These are phyloP conservation scores for Sebastes elongatus DNA, from an alignment of 2,797 vertebrate species.

Conservation along the genomic window DNA sequence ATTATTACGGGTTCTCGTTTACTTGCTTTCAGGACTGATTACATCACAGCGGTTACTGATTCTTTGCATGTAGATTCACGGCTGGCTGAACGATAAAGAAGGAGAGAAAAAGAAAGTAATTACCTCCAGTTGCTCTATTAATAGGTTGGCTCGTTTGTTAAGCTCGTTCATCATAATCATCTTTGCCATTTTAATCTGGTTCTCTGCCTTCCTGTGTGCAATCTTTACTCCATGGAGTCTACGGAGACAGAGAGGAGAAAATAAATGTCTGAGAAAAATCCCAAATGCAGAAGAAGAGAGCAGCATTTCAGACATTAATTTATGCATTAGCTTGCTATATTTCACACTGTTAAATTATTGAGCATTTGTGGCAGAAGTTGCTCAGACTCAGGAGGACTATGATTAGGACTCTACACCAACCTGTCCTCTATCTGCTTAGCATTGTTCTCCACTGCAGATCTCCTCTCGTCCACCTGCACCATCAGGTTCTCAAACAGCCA, in stretches of 20 bases:
- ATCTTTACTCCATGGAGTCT: slow-evolving; percentile 96
- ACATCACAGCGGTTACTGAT: slow-evolving; percentile 52
- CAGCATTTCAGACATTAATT: slow-evolving; percentile 22
- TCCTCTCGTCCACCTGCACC: slow-evolving; percentile 83
- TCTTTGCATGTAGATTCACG: slow-evolving; percentile 59
- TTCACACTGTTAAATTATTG: slow-evolving; percentile 19
- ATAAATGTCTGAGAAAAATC: slow-evolving; percentile 42
- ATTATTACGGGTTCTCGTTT: slow-evolving; percentile 54
- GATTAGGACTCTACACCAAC: slow-evolving; percentile 59
- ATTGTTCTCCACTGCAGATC: slow-evolving; percentile 82
- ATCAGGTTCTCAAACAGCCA: slow-evolving; percentile 85
- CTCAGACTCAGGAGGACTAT: neutral
- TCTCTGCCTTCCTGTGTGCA: slow-evolving; percentile 94
- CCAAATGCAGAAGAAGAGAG: slow-evolving; percentile 24
- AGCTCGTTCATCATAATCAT: slow-evolving; percentile 98
- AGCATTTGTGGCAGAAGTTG: slow-evolving; percentile 22
- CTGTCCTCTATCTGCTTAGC: slow-evolving; percentile 86
- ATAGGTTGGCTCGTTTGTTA: slow-evolving; percentile 94
- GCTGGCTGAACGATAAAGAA: slow-evolving; percentile 67
- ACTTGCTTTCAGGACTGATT: slow-evolving; percentile 59
- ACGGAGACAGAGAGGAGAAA: slow-evolving; percentile 54
- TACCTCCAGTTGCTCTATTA: slow-evolving; percentile 99
- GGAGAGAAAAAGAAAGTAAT: slow-evolving; percentile 76
- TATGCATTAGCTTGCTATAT: slow-evolving; percentile 24
- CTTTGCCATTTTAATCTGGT: slow-evolving; percentile 99